phyloP scores from a whole-genome alignment of 2,888 invertebrate species.

The Eurytoma adleriae region DNA sequence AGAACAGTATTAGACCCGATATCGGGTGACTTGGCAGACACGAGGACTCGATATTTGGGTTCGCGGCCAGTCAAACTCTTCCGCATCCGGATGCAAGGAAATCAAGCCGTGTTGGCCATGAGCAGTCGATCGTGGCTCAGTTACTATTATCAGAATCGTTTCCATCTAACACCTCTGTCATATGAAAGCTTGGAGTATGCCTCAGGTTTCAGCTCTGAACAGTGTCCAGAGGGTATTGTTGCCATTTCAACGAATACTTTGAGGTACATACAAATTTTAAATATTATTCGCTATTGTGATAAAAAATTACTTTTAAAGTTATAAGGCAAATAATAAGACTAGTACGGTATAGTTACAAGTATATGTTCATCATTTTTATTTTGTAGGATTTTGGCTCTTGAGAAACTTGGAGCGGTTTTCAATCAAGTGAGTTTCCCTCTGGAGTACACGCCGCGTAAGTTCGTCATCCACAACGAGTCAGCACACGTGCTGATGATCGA shows the following conservation, averaged over 20 bases:
- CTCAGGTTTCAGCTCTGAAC: slow-evolving; percentile 96
- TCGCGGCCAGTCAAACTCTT: slow-evolving; percentile 97
- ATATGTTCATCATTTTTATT: no score
- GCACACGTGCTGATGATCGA: slow-evolving; percentile 94
- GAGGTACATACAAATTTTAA: slow-evolving; percentile 61
- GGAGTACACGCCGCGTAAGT: slow-evolving; percentile 96
- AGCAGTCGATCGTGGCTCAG: slow-evolving; percentile 99
- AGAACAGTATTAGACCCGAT: slow-evolving; percentile 96
- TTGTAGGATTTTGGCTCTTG: slow-evolving; percentile 92
- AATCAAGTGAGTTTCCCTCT: slow-evolving; percentile 96
- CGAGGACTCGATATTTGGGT: slow-evolving; percentile 96
- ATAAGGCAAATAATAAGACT: no score
- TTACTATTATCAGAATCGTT: slow-evolving; percentile 97
- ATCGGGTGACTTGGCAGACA: slow-evolving; percentile 97
- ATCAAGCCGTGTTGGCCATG: slow-evolving; percentile 98
- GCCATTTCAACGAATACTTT: slow-evolving; percentile 99
- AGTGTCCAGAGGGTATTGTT: slow-evolving; percentile 99
- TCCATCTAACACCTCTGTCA: slow-evolving; percentile 95
- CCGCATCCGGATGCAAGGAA: slow-evolving; percentile 95
- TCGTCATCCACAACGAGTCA: slow-evolving; percentile 94
- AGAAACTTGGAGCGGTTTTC: slow-evolving; percentile 98
- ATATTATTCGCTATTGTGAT: no score
- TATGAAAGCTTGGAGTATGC: slow-evolving; percentile 98
- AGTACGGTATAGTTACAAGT: no score
- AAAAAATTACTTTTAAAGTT: no score